Base-by-base conservation (phyloP, 2,797 vertebrate species). In the Mus spretus region DNA sequence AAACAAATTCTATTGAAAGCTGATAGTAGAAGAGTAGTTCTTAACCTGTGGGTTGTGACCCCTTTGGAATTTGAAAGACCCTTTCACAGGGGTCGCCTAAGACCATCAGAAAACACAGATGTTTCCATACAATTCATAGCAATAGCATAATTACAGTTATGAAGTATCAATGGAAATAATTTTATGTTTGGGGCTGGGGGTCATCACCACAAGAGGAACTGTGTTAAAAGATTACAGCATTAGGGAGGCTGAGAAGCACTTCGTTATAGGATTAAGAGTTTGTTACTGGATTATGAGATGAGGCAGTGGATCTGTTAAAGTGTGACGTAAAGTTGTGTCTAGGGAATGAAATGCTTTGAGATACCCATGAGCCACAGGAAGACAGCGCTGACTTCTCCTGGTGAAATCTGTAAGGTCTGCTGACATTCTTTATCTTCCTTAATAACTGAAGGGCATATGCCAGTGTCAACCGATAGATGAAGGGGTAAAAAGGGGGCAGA, bases 1-100 rank as follows among this genome's bases (percentile, higher is more conserved):
- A 95, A 91, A 87, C 47, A 55, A 89, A 94, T 70, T 95, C 17
- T 91, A 53, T n/a, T 53, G 47, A 88, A 89, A 94, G 90, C 24
- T 1, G 74, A 55, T 92, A n/a, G n/a, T 93, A 78, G 17, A 88
- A 31, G 75, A 74, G n/a, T 86, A 22, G 4, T 70, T 70, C 20
- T 37, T 65, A 67, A 50, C 61, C 26, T 67, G 17, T 65, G 19
- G 6, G 19, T 47, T 7, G 11, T 22, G 15, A 85, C 44, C 10
- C 11, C 82, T n/a, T 84, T n/a, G 28, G 40, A 44, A 31, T 6
- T 22, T 7, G 11, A 65, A 65, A 19, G 19, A 34, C 10, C 26
- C 82, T 50, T 84, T 65, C 31, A 65, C 11, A 65, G 28, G 3
- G 40, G 61, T 22, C 3, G 0, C 40, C 31, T 7, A 47, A 84